phyloP scores from a whole-genome alignment of 2,797 vertebrate genomes.

The Lepus oiostolus region DNA sequence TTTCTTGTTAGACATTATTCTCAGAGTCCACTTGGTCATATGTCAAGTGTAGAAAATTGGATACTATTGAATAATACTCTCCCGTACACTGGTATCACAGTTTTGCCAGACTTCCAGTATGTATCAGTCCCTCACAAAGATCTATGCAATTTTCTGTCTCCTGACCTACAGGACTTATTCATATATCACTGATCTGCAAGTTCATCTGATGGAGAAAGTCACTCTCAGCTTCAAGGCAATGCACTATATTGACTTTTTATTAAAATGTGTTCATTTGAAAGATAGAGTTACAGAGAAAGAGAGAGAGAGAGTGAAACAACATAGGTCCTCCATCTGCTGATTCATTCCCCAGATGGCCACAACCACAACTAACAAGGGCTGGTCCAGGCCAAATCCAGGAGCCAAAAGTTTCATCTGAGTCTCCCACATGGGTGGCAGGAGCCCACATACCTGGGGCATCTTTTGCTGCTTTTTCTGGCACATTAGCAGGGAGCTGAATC shows the following conservation, averaged over 20 bases:
- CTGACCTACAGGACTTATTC: not conserved
- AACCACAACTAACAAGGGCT: too few relatives aligned
- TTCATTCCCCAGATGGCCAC: too few relatives aligned
- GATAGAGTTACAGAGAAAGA: too few relatives aligned
- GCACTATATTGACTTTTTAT: not conserved
- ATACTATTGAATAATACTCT: not conserved
- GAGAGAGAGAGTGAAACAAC: too few relatives aligned
- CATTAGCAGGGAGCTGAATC: too few relatives aligned
- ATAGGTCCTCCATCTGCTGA: too few relatives aligned
- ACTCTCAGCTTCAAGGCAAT: not conserved
- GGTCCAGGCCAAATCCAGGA: too few relatives aligned
- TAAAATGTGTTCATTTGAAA: too few relatives aligned
- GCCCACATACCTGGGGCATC: too few relatives aligned
- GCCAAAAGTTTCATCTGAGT: too few relatives aligned
- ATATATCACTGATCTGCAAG: not conserved
- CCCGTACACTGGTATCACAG: not conserved
- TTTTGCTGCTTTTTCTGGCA: too few relatives aligned
- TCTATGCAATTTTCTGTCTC: not conserved
- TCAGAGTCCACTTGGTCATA: not conserved
- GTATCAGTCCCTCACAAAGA: not conserved
- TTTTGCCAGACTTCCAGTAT: not conserved
- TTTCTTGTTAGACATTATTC: not conserved
- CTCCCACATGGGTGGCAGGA: too few relatives aligned
- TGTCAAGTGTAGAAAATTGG: not conserved
- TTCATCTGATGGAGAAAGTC: not conserved